Evolutionary conservation across 2,113 vertebrate genomes (phyloP), one percentile per base, ranked within the genome.

Genomic region (Epinephelus moara): DNA sequence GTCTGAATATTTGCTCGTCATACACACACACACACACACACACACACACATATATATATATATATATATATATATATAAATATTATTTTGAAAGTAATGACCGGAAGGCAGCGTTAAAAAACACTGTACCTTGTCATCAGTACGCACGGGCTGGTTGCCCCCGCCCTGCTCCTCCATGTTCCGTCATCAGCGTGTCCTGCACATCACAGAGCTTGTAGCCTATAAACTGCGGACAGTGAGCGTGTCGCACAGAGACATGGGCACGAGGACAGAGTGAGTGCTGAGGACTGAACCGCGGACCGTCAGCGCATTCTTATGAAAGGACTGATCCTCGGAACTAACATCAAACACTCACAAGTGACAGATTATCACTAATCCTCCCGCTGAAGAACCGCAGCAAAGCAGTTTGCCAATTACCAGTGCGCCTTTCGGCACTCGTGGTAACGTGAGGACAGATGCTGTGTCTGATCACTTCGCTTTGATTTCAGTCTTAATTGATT

Each of bases 211-310:
- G 69, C 92, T 94, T 27, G 94, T 92, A 27, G 27, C 93, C 95
- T 96, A 95, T 96, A 96, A 96, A 93, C 93, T 95, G 96, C 94
- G 93, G 94, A 93, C 96, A 96, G 95, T 95, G 91, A 93, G 75
- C 62, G 63, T 70, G 76, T 53, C 73, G 70, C 81, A 49, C 70
- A 82, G 42, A 33, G 60, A 30, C 53, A 94, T 93, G 95, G 93
- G 91, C 90, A 90, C 81, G 69, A 91, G 92, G 75, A 94, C 93
- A 82, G 92, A 88, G 86, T 92, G 85, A 92, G 93, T 92, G 92
- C 89, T 85, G 19, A 81, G 53, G 63, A 81, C 55, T 14, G 55
- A 75, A 23, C 21, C 25, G 4, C 33, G 69, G 57, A 84, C 25
- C 37, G 13, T 12, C 37, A 55, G 59, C 14, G 23, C 23, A 50